These are phyloP conservation scores for Diachasma alloeum DNA, from an alignment of 1,140 invertebrate species.

Conservation along the genomic window DNA sequence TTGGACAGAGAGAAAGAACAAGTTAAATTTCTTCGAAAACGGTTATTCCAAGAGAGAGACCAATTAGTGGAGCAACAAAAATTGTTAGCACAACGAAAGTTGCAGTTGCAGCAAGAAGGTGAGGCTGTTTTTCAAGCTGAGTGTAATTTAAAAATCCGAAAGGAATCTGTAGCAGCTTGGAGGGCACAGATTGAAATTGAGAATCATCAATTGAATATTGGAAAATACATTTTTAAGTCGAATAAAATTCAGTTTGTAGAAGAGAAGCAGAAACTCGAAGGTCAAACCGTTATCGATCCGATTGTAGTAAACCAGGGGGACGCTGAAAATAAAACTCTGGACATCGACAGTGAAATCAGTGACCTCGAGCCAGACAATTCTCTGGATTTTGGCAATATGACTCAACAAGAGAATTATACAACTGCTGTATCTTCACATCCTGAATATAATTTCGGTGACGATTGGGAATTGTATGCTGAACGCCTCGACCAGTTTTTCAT, in stretches of 20 bases:
- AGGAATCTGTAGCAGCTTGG: background rate
- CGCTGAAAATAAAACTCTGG: background rate
- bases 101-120: background rate
- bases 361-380: background rate
- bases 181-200: background rate
- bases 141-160: background rate
- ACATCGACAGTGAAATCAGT: background rate
- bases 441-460: slow-evolving; percentile 34
- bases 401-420: background rate
- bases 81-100: no score
- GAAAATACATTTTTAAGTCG: background rate
- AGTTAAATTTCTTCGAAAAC: background rate
- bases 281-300: background rate
- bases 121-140: background rate
- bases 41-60: background rate
- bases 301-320: no score
- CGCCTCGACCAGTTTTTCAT: slow-evolving; percentile 37
- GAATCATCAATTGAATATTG: background rate
- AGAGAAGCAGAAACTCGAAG: background rate
- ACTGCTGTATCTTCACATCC: slow-evolving; percentile 18
- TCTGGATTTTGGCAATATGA: no score
- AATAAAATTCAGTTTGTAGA: background rate
- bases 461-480: slow-evolving; percentile 36
- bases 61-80: no score
- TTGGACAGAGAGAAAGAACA: no score